phyloP scores from a whole-genome alignment of 2,888 invertebrate species.

The Eledona agricola region DNA sequence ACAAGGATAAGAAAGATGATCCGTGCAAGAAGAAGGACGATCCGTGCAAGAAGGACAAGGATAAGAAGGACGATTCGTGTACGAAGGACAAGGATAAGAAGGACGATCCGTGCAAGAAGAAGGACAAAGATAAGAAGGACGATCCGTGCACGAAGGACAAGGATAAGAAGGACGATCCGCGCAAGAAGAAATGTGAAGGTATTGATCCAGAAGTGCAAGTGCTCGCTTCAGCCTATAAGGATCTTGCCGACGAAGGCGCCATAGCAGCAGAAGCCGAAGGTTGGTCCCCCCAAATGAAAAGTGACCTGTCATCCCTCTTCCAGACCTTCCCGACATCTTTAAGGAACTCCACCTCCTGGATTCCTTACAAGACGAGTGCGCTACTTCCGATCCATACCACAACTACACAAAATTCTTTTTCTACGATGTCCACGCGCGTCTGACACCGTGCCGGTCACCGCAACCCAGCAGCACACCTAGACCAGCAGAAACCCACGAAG shows the following conservation, averaged over 20 bases:
- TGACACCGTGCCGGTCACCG: not conserved
- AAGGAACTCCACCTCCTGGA: not conserved
- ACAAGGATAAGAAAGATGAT: slow-evolving; percentile 15
- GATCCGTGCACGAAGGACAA: slow-evolving; percentile 9
- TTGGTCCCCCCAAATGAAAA: too few relatives aligned
- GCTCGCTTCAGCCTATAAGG: too few relatives aligned
- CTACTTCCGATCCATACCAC: not conserved
- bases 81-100: slow-evolving; percentile 12
- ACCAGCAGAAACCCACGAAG: not conserved
- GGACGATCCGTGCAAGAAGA: slow-evolving; percentile 12
- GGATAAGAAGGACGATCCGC: slow-evolving; percentile 15
- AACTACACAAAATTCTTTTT: not conserved
- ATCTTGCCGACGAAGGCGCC: too few relatives aligned
- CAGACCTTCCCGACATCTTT: not conserved
- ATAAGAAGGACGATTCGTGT: slow-evolving; percentile 12
- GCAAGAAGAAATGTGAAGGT: slow-evolving; percentile 4
- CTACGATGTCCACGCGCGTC: not conserved
- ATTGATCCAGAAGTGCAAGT: not conserved
- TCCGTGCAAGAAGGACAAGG: slow-evolving; percentile 7
- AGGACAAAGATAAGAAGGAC: slow-evolving; percentile 6
- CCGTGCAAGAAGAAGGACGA: slow-evolving; percentile 19
- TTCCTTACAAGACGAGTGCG: not conserved
- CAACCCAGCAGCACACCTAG: not conserved
- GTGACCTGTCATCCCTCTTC: too few relatives aligned
- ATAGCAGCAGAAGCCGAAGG: too few relatives aligned